Evolutionary conservation across 2,888 invertebrate species (phyloP), one percentile per base, ranked within the genome.

Genomic region (Macropis europaea): DNA sequence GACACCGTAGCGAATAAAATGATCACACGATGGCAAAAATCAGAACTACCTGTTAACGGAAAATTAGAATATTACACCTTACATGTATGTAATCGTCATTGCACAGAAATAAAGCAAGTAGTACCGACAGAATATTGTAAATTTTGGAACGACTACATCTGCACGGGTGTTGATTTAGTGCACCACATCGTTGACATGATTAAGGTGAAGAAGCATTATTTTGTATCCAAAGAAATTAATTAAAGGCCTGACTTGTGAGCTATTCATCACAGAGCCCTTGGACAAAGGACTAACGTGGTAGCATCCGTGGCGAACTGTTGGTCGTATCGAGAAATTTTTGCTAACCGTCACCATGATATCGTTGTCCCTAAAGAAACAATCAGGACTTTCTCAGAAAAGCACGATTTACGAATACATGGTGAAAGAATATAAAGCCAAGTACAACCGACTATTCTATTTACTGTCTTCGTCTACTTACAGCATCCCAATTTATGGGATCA

Each of bases 1-100:
- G 68, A 86, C 47, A 9, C 3, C 5, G 0, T 32, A 3, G 57
- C 40, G 2, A 40, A 22, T 7, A 54, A 3, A 0, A 32, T 62
- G 0, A 36, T 64, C 4, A 24, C 86, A 6, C 74, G 79, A 34
- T 86, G 86, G 86, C 48, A 72, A 38, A 11, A 59, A 13, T 84
- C 84, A 19, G 0, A n/a, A n/a, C 59, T 75, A 38, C 86, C 86
- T 4, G 9, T 53, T 2, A 72, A 85, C 13, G 86, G 86, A 3
- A 50, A 75, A 43, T 62, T 86, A 6, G 36, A 61, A 17, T 0
- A 47, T 22, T 86, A 85, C 26, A 0, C 5, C n/a, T n/a, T n/a
- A n/a, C n/a, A n/a, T 0, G 42, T 81, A 2, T 52, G 0, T 3
- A 6, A 0, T 7, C 70, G 61, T 53, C 0, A 9, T 2, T 43